phyloP scores from a whole-genome alignment of 2,113 vertebrate species.

The Scophthalmus maximus region DNA sequence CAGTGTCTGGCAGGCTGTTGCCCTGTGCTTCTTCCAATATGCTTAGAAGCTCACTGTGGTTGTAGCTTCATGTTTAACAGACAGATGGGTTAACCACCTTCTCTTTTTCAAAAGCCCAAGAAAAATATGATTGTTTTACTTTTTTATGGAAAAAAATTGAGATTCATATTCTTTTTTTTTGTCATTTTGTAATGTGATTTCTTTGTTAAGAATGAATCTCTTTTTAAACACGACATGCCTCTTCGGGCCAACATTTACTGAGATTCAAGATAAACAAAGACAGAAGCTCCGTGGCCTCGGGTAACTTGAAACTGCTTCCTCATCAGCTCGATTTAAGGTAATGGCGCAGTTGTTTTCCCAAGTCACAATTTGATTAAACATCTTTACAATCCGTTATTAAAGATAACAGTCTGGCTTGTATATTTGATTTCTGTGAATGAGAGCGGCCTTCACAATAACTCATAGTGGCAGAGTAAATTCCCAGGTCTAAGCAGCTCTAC shows the following conservation, averaged over 20 bases:
- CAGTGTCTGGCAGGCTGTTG: too few relatives aligned
- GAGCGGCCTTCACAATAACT: constrained; percentile 21
- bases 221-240: too few relatives aligned
- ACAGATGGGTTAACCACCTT: too few relatives aligned
- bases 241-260: background rate
- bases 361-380: constrained; percentile 23
- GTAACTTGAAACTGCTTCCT: constrained; percentile 10
- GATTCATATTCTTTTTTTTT: too few relatives aligned
- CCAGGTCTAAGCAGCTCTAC: constrained; percentile 36
- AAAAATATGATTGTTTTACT: too few relatives aligned
- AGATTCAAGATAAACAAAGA: background rate
- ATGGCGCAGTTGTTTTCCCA: constrained; percentile 16
- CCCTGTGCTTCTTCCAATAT: too few relatives aligned
- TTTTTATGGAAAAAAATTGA: too few relatives aligned
- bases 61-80: background rate
- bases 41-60: background rate
- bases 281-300: background rate
- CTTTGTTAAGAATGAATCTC: too few relatives aligned
- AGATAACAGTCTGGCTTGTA: constrained; percentile 18
- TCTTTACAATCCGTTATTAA: constrained; percentile 25
- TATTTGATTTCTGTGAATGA: constrained; percentile 13
- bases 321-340: constrained; percentile 32
- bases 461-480: constrained; percentile 29
- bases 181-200: background rate
- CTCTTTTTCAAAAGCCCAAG: too few relatives aligned